Evolutionary conservation across 2,888 invertebrate genomes (phyloP).

Genomic region (Zaprionus obscuricornis): DNA sequence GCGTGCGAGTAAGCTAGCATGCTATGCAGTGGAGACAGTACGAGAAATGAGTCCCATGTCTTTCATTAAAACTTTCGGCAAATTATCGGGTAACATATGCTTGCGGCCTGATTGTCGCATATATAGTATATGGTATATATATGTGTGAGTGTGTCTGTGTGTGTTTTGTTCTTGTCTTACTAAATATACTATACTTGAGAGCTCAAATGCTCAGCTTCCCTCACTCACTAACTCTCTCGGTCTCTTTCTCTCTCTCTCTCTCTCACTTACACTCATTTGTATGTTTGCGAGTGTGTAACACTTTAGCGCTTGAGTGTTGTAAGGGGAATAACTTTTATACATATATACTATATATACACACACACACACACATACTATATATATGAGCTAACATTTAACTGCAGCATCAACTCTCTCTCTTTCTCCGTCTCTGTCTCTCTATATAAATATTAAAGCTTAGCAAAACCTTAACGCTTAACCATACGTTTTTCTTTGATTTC

Average conservation of each 20-base stretch:
- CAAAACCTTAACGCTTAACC: constrained; percentile 42
- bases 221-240: too few relatives aligned
- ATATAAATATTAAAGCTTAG: constrained; percentile 67
- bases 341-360: too few relatives aligned
- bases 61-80: constrained; percentile 84
- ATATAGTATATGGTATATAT: too few relatives aligned
- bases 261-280: too few relatives aligned
- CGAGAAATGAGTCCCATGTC: constrained; percentile 83
- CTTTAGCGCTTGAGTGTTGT: constrained; percentile 75
- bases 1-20: too few relatives aligned
- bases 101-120: constrained; percentile 81
- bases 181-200: too few relatives aligned
- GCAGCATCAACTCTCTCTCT: constrained; percentile 18
- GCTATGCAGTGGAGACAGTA: constrained; percentile 52
- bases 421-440: too few relatives aligned
- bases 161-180: too few relatives aligned
- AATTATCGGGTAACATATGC: constrained; percentile 84
- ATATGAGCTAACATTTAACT: neutral
- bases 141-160: neutral
- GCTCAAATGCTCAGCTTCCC: too few relatives aligned
- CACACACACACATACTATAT: neutral
- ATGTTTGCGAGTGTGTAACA: constrained; percentile 59
- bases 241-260: constrained; percentile 7
- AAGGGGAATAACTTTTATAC: too few relatives aligned
- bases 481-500: constrained; percentile 72